A percentile compares a stretch with the other conserved stretches of the same genome.
Evolutionary conservation across 2,888 invertebrate genomes (phyloP).

Genomic region (Acronicta aceris): DNA sequence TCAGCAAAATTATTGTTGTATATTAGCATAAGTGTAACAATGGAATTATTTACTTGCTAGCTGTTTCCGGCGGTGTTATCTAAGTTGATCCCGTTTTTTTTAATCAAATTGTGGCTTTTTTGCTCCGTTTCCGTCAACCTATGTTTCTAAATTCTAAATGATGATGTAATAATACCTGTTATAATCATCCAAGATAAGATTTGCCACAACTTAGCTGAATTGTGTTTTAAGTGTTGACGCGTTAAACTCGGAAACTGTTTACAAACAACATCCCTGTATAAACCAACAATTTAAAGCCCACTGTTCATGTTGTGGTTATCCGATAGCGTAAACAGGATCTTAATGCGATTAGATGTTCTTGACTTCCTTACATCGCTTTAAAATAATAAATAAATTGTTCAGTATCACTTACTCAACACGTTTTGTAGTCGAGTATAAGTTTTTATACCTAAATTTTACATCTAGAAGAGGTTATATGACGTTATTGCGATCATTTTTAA

Average conservation of each 20-base stretch:
- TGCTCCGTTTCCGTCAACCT: no score
- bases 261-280: slow-evolving; percentile 44
- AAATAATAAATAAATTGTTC: slow-evolving; percentile 33
- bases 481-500: no score
- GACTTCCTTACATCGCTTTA: slow-evolving; percentile 27
- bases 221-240: slow-evolving; percentile 34
- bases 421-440: background rate
- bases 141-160: no score
- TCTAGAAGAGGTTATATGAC: no score
- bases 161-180: no score
- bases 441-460: background rate
- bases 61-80: no score
- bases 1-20: slow-evolving; percentile 27
- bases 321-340: slow-evolving; percentile 56
- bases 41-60: slow-evolving; percentile 22
- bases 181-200: no score
- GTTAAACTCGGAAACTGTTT: slow-evolving; percentile 48
- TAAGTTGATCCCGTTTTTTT: no score
- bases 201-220: background rate
- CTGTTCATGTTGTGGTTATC: slow-evolving; percentile 50
- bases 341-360: slow-evolving; percentile 32
- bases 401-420: slow-evolving; percentile 8
- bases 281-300: slow-evolving; percentile 42
- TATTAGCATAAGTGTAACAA: slow-evolving; percentile 39
- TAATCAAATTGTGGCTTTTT: no score